Percentiles rank a stretch among this genome's conserved stretches.
Evolutionary conservation across 2,113 vertebrate species (phyloP).

Genomic region (Pituophis catenifer): DNA sequence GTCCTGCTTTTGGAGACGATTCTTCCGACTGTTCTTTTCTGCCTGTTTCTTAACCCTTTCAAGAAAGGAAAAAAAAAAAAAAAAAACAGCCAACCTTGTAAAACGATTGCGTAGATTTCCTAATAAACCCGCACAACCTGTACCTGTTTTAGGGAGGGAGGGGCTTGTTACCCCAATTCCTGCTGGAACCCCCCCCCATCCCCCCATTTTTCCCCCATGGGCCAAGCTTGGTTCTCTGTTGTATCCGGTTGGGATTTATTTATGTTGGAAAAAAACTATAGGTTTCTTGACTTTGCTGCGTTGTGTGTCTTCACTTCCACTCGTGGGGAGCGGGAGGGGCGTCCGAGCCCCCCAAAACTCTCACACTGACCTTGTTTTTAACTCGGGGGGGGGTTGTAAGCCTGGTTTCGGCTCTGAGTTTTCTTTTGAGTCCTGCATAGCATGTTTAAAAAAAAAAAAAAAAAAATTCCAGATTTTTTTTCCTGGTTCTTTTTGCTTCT

Average conservation of each 20-base stretch:
- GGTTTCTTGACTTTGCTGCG: not conserved
- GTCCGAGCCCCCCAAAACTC: not conserved
- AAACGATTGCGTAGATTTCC: not conserved
- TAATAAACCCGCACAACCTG: not conserved
- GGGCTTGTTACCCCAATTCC: not conserved
- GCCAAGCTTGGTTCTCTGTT: not conserved
- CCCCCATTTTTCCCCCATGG: not conserved
- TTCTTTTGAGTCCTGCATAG: not conserved
- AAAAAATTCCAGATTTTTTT: not conserved
- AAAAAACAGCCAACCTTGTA: not conserved
- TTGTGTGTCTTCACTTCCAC: not conserved
- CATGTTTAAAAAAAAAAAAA: conserved; percentile 7
- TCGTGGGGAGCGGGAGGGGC: not conserved
- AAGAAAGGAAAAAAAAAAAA: not conserved
- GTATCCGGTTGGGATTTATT: not conserved
- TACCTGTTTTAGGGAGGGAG: not conserved
- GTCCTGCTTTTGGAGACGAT: not conserved
- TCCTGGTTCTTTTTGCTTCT: not conserved
- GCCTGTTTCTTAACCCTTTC: not conserved
- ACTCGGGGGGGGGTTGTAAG: not conserved
- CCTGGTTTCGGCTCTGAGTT: too few species aligned
- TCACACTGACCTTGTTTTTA: not conserved
- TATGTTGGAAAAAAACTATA: conserved; percentile 2
- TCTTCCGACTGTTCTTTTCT: not conserved
- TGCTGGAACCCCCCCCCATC: not conserved